Conservation (phyloP, 2,797 vertebrate genomes). For the Neopelma chrysocephalum region DNA sequence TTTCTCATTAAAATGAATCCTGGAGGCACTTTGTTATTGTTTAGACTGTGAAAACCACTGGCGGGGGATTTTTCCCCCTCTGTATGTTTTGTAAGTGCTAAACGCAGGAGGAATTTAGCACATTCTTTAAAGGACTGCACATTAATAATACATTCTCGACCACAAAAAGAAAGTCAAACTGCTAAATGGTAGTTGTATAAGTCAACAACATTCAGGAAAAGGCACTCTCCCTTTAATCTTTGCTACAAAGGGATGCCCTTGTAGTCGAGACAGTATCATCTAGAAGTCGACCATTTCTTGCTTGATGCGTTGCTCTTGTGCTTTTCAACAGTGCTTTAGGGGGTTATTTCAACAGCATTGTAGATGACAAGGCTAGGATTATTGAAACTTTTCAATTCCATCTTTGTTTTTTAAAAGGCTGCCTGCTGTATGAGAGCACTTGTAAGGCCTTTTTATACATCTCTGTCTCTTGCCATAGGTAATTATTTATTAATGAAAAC, state of each 20-base stretch:
- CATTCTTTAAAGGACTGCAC: constrained; percentile 57
- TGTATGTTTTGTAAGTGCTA: constrained; percentile 69
- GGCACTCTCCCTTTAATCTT: constrained; percentile 58
- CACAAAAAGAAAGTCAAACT: constrained; percentile 58
- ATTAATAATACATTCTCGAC: constrained; percentile 73
- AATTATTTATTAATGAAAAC: constrained; percentile 68
- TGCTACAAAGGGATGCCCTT: constrained; percentile 40
- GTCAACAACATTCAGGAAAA: constrained; percentile 50
- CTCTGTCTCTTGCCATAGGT: constrained; percentile 7
- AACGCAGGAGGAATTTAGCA: constrained; percentile 57
- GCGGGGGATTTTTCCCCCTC: not conserved
- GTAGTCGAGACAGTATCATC: not conserved
- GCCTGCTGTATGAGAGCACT: constrained; percentile 7
- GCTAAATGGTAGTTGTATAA: constrained; percentile 49
- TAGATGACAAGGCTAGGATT: not conserved
- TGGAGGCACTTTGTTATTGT: constrained; percentile 77
- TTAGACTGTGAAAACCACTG: constrained; percentile 67
- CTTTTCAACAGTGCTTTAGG: constrained; percentile 42
- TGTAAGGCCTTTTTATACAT: constrained; percentile 22
- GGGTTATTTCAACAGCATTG: constrained; percentile 10
- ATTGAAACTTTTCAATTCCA: constrained; percentile 8
- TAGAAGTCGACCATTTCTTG: not conserved
- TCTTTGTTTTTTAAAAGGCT: constrained; percentile 61
- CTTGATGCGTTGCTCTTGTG: constrained; percentile 20
- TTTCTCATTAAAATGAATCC: constrained; percentile 77